Percentiles rank a stretch among this genome's conserved stretches.
Conservation (phyloP, 2,113 vertebrate genomes). For the Halichoeres trimaculatus region DNA sequence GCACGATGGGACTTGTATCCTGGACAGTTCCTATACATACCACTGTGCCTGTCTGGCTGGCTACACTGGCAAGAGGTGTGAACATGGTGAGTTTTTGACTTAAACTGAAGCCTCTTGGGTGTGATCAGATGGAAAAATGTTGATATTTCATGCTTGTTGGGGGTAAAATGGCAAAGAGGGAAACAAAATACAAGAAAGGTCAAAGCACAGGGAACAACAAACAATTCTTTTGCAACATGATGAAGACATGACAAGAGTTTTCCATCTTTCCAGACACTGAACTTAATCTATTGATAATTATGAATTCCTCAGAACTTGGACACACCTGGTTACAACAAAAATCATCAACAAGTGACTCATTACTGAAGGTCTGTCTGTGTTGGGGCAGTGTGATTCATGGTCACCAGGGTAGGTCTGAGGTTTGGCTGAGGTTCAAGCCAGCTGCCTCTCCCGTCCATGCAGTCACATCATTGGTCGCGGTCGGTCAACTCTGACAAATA, state of each 20-base stretch:
- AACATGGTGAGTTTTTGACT: constrained; percentile 85
- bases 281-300: neutral
- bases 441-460: constrained; percentile 31
- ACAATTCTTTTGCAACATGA: neutral
- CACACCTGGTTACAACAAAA: constrained; percentile 22
- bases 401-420: constrained; percentile 56
- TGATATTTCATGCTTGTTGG: neutral
- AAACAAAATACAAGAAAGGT: neutral
- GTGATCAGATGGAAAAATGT: neutral
- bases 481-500: constrained; percentile 17
- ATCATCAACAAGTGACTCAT: neutral
- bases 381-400: constrained; percentile 60
- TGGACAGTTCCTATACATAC: constrained; percentile 86
- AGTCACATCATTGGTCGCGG: constrained; percentile 10
- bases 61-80: constrained; percentile 92
- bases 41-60: constrained; percentile 94
- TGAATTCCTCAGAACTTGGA: neutral
- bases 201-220: neutral
- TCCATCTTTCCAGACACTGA: constrained; percentile 2
- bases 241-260: constrained; percentile 11
- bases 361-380: neutral
- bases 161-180: neutral
- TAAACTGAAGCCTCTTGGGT: neutral
- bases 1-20: constrained; percentile 93
- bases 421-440: constrained; percentile 57